phyloP scores from a whole-genome alignment of 1,140 invertebrate species.

The Micrasema longulum region DNA sequence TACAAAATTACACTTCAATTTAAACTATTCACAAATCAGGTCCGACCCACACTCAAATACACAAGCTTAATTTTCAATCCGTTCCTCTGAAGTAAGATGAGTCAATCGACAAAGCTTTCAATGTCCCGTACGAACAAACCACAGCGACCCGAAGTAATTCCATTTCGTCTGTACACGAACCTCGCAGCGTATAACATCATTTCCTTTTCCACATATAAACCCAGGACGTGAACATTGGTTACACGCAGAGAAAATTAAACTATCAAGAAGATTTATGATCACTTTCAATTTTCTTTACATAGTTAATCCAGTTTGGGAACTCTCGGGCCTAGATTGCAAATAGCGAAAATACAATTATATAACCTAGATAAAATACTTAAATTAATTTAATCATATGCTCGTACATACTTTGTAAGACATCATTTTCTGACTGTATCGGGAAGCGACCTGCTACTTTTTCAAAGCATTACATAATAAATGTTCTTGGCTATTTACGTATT shows the following conservation, averaged over 20 bases:
- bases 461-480: too few relatives aligned
- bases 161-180: slow-evolving; percentile 4
- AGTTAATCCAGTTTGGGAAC: slow-evolving; percentile 4
- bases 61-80: slow-evolving; percentile 26
- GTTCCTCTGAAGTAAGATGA: slow-evolving; percentile 7
- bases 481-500: too few relatives aligned
- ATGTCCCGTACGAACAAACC: slow-evolving; percentile 8
- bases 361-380: too few relatives aligned
- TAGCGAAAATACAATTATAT: too few relatives aligned
- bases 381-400: too few relatives aligned
- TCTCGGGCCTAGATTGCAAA: not conserved
- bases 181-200: slow-evolving; percentile 16
- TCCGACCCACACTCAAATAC: not conserved
- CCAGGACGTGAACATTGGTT: slow-evolving; percentile 33
- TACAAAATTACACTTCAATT: too few relatives aligned
- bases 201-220: slow-evolving; percentile 24
- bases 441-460: too few relatives aligned
- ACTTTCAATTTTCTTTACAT: slow-evolving; percentile 6
- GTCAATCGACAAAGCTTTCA: slow-evolving; percentile 27
- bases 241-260: slow-evolving; percentile 34
- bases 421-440: too few relatives aligned
- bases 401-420: too few relatives aligned
- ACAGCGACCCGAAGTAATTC: slow-evolving; percentile 31
- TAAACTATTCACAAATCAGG: too few relatives aligned
- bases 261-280: slow-evolving; percentile 6